Conservation (phyloP, 1,140 invertebrate species). For the Neodiprion virginianus region DNA sequence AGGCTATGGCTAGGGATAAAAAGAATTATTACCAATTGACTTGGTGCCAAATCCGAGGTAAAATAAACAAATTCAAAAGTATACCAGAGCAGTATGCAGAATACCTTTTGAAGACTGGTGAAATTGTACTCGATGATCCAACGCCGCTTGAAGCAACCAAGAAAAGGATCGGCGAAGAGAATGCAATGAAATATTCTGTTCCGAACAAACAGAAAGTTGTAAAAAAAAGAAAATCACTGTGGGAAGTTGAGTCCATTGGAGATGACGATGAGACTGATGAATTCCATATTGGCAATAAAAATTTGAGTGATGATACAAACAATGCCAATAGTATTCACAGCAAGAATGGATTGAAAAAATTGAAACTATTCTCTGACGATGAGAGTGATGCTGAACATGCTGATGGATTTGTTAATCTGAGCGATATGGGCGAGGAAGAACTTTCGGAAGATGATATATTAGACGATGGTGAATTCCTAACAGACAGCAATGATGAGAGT, state of each 20-base stretch:
- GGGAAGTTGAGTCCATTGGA: constrained; percentile 29
- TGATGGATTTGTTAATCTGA: constrained; percentile 27
- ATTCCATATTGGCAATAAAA: constrained; percentile 19
- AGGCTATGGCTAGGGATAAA: constrained; percentile 83
- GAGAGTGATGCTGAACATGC: constrained; percentile 21
- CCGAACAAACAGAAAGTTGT: constrained; percentile 25
- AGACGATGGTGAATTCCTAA: constrained; percentile 32
- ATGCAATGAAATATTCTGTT: constrained; percentile 20
- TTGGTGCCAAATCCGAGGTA: constrained; percentile 82
- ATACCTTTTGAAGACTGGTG: constrained; percentile 49
- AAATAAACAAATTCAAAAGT: constrained; percentile 68
- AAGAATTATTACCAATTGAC: constrained; percentile 89
- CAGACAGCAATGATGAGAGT: constrained; percentile 28
- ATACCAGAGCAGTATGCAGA: constrained; percentile 61
- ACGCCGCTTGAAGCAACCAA: constrained; percentile 33
- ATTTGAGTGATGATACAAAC: neutral
- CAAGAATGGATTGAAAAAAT: constrained; percentile 24
- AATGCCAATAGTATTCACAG: neutral
- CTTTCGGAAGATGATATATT: constrained; percentile 31
- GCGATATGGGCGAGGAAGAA: constrained; percentile 29
- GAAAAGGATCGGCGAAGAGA: constrained; percentile 27
- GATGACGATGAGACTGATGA: constrained; percentile 15
- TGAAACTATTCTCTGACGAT: constrained; percentile 34
- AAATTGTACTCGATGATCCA: constrained; percentile 39
- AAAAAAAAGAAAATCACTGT: constrained; percentile 18